Evolutionary conservation across 2,888 invertebrate genomes (phyloP), one percentile per base, ranked within the genome.

Genomic region (Palloptera scutellata): DNA sequence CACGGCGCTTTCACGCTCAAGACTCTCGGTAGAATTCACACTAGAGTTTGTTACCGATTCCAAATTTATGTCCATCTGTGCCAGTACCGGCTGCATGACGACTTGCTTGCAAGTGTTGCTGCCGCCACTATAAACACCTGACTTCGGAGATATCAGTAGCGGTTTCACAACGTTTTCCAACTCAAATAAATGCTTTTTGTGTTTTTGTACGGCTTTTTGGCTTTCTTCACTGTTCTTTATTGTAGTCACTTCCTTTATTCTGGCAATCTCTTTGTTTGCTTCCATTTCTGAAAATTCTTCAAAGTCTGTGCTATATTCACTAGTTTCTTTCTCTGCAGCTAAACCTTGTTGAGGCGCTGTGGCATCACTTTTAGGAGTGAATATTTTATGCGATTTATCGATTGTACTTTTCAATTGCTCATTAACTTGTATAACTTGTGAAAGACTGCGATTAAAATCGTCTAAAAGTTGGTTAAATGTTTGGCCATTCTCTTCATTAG

Each of bases 401-500:
- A 78, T 69, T 0, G 76, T 76, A 19, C 69, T 71, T 70, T 81
- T 79, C 4, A 82, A 61, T 59, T 79, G 77, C 54, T 81, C 75
- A 72, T 82, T 81, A 0, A 80, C 81, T 70, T 79, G 74, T 62
- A 83, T 78, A 0, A 80, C 82, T 63, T 82, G 79, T 1, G 79
- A 77, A 1, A 83, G 72, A 63, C 79, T 81, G 52, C 78, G 76
- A 72, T 82, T 82, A 48, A 83, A 83, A 61, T 81, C 80, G 48
- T 77, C 73, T 12, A 83, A 69, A 6, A 82, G 71, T 64, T 79
- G 74, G 51, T 73, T 75, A 41, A 81, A 77, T 43, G 78, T 71
- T 8, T 73, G 69, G 11, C 64, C 70, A 1, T 17, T n/a, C 2
- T 30, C 6, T 30, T 30, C 30, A 30, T 6, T 30, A 45, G 12